Evolutionary conservation across 2,797 vertebrate species (phyloP), one percentile per base, ranked within the genome.

Genomic region (Pogonophryne albipinna): DNA sequence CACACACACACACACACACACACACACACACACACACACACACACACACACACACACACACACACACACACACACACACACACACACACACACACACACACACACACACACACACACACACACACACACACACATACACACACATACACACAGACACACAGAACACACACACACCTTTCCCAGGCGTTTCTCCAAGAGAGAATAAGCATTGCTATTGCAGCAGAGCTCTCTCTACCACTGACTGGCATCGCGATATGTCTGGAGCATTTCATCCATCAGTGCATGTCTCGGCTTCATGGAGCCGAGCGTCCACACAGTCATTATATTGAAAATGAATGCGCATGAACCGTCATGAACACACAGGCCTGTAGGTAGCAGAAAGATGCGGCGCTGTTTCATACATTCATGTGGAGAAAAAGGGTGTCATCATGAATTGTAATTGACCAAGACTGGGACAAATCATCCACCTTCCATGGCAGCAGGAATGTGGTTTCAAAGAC

Each of bases 371-470:
- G 62, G 69, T 12, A 16, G 75, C 27, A 52, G 45, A 19, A n/a
- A 63, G 80, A 82, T 52, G 89, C 74, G 52, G 78, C 67, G 78
- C 85, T 58, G 79, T 61, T 82, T 79, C 75, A 59, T 47, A 56
- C 66, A 51, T 79, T 50, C 60, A 79, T 71, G 61, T 82, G 61
- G 23, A 10, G 61, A 70, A 76, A 84, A 74, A 78, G 79, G 88
- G 84, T 84, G 86, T 91, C 88, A 93, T 92, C 87, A 45, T 84
- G 86, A 86, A 92, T 86, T 83, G 82, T 84, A 85, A 87, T 90
- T 71, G n/a, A 61, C 34, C 13, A 80, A 81, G 58, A 63, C 41
- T 71, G 68, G 79, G 74, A 87, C 72, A 84, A 86, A 89, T 89
- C 79, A 71, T 75, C 46, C 73, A 75, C 79, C 84, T 79, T 81